phyloP scores from a whole-genome alignment of 2,797 vertebrate genomes.

The Taenioides sp. region DNA sequence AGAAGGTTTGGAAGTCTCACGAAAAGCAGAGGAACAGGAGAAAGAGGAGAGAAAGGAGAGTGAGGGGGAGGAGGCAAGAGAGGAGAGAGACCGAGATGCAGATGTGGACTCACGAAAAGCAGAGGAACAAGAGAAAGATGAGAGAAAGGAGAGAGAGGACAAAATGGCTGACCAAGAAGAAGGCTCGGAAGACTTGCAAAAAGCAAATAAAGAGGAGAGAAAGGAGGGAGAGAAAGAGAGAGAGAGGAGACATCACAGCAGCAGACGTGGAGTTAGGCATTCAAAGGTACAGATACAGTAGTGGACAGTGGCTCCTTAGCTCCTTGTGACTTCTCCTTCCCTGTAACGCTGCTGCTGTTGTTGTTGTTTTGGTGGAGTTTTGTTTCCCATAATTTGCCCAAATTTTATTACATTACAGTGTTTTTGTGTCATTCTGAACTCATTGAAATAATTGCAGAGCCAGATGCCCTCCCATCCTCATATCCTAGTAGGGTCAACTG shows the following conservation, averaged over 20 bases:
- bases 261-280: conserved; percentile 32
- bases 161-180: background rate
- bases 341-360: background rate
- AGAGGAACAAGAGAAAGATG: background rate
- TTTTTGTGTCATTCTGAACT: no score
- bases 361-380: background rate
- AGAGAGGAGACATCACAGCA: conserved; percentile 25
- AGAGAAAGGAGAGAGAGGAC: background rate
- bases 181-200: background rate
- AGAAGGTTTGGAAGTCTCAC: background rate
- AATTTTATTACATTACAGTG: no score
- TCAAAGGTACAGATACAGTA: conserved; percentile 62
- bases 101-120: background rate
- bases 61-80: background rate
- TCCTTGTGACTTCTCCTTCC: background rate
- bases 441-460: no score
- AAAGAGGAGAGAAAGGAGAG: conserved; percentile 1
- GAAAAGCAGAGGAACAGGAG: background rate
- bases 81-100: background rate
- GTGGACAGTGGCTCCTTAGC: conserved; percentile 15
- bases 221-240: conserved; percentile 32
- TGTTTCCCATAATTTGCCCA: no score
- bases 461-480: no score
- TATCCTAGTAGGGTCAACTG: no score
- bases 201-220: background rate